Evolutionary conservation across 2,113 vertebrate genomes (phyloP).

Genomic region (Thamnophis sirtalis): DNA sequence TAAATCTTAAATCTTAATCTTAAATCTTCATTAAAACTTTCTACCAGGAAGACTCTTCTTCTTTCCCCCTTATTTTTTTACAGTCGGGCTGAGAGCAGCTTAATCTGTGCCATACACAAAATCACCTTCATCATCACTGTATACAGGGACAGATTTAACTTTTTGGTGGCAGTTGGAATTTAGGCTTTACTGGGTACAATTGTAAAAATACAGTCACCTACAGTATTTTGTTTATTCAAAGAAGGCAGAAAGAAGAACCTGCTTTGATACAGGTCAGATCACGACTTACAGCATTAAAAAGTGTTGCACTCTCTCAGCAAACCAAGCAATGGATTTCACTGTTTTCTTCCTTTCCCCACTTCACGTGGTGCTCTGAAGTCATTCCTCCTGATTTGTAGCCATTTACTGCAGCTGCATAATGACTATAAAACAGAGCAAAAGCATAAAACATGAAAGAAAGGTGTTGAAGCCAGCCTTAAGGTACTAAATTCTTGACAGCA

Average conservation of each 20-base stretch:
- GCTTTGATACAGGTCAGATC: slow-evolving; percentile 27
- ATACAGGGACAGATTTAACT: neutral
- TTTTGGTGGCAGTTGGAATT: neutral
- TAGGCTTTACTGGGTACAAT: neutral
- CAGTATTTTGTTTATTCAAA: slow-evolving; percentile 31
- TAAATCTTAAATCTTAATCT: no score
- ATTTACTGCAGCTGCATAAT: slow-evolving; percentile 63
- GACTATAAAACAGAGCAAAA: slow-evolving; percentile 61
- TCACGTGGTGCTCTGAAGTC: slow-evolving; percentile 39
- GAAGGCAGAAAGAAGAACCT: slow-evolving; percentile 33
- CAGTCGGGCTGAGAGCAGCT: neutral
- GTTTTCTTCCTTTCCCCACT: neutral
- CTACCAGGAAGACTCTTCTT: neutral
- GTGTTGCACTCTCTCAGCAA: slow-evolving; percentile 30
- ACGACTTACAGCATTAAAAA: slow-evolving; percentile 55
- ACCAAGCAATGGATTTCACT: slow-evolving; percentile 8
- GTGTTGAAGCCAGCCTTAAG: slow-evolving; percentile 69
- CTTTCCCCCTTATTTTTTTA: neutral
- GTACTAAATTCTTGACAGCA: slow-evolving; percentile 67
- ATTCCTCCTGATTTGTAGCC: slow-evolving; percentile 60
- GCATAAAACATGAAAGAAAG: slow-evolving; percentile 67
- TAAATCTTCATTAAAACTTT: neutral
- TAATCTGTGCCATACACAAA: neutral
- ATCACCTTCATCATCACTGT: neutral
- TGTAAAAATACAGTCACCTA: slow-evolving; percentile 23